Percentiles rank a stretch among this genome's conserved stretches.
phyloP scores from a whole-genome alignment of 2,797 vertebrate species.

The Betta splendens region DNA sequence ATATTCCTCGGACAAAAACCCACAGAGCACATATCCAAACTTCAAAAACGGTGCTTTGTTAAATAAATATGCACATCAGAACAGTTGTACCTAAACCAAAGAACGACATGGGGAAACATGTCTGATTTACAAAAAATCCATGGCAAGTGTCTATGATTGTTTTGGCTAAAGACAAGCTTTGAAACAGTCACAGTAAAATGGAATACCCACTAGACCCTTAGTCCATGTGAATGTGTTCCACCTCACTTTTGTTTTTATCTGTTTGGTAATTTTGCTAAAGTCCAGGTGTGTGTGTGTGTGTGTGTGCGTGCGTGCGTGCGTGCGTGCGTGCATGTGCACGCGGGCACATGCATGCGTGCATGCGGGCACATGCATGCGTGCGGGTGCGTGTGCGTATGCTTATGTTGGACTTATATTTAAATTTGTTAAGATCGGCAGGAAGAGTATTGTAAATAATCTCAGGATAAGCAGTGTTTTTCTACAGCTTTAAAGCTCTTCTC shows the following conservation, averaged over 20 bases:
- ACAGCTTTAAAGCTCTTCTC: constrained; percentile 9
- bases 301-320: constrained; percentile 2
- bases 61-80: constrained; percentile 8
- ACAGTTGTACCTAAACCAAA: neutral
- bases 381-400: constrained; percentile 1
- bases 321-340: neutral
- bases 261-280: constrained; percentile 7
- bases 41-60: neutral
- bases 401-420: neutral
- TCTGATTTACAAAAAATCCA: constrained; percentile 10
- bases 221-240: constrained; percentile 6
- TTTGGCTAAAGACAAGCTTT: constrained; percentile 22
- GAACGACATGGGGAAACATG: neutral
- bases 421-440: constrained; percentile 2
- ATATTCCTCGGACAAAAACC: neutral
- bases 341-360: constrained; percentile 1
- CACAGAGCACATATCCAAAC: neutral
- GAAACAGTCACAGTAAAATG: constrained; percentile 21
- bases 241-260: constrained; percentile 28
- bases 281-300: neutral
- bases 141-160: constrained; percentile 15
- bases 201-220: constrained; percentile 7
- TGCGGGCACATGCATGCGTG: too few relatives aligned
- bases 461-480: constrained; percentile 1
- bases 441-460: constrained; percentile 21